Base-by-base conservation (phyloP, 37 sponge, comb jelly and placozoan species). In the Haliclona indistincta region DNA sequence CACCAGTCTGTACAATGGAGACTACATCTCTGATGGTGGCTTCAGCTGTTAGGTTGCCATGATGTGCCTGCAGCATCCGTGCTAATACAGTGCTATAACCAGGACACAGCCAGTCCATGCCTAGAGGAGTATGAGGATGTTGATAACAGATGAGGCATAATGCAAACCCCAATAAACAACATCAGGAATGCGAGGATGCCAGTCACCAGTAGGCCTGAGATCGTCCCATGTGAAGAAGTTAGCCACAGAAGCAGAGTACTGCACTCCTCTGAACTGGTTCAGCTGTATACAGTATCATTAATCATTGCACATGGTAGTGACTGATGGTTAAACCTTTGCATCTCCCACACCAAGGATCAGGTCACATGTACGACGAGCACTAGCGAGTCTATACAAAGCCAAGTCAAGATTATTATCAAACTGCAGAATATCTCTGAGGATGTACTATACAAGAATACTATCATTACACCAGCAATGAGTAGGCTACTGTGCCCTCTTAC, bases 81-180 rank as follows among this genome's bases (percentile, higher is more conserved):
- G 76, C 94, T 49, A 93, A 37, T 38, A 88, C 94, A 33, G 63
- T 29, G 44, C 61, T 93, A 70, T 85, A 93, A 22, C 83, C 82
- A 25, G 94, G 94, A 71, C 94, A 93, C 58, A 93, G 71, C 94
- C 94, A 93, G 75, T 93, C 94, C 94, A 93, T 93, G 4, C 94
- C 87, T 87, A 47, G 40, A 68, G 19, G 29, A 41, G 54, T 30
- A n/a, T 8, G 54, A 39, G 6, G 11, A 58, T 58, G 7, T 25
- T 58, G 6, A 58, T 25, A 8, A 8, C 26, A 58, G 22, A 25
- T 6, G 6, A 8, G 13, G 6, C 6, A 58, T 47, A 42, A 0
- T 30, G 38, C 74, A 29, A 60, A 83, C 89, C 94, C 94, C 94
- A 93, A 61, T 88, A 93, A 17, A 93, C 94, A 6, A 81, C 56